A percentile compares a stretch with the other conserved stretches of the same genome.
phyloP scores from a whole-genome alignment of 2,888 invertebrate species.

The Drosophila flavopinicola region DNA sequence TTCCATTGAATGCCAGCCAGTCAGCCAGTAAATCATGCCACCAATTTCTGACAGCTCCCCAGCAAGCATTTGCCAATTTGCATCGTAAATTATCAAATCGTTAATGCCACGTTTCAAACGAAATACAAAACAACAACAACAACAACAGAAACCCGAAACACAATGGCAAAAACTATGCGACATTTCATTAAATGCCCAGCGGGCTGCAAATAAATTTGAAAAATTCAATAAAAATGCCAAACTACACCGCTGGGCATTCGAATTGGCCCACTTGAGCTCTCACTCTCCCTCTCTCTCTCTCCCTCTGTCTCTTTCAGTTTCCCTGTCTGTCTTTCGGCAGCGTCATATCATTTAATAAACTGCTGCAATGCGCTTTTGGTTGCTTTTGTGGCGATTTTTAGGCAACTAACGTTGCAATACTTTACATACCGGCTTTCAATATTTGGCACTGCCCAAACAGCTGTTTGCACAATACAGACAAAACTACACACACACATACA shows the following conservation, averaged over 20 bases:
- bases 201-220: conserved; percentile 38
- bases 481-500: neutral
- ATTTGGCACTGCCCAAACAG: conserved; percentile 19
- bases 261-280: conserved; percentile 14
- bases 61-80: conserved; percentile 26
- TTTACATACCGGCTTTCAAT: conserved; percentile 49
- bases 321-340: neutral
- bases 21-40: conserved; percentile 50
- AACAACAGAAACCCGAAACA: no score
- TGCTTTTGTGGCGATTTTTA: conserved; percentile 33
- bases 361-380: conserved; percentile 42
- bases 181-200: conserved; percentile 65
- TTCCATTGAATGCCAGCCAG: conserved; percentile 26
- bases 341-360: conserved; percentile 56
- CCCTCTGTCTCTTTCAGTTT: neutral
- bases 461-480: conserved; percentile 4
- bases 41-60: conserved; percentile 23
- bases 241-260: conserved; percentile 21
- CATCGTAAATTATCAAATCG: conserved; percentile 66
- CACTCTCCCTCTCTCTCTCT: neutral
- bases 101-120: conserved; percentile 41
- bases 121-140: neutral
- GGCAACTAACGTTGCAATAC: conserved; percentile 33
- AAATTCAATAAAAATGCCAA: conserved; percentile 48
- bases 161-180: conserved; percentile 7